Evolutionary conservation across 64 coral and sea anemone genomes (phyloP).

Genomic region (Montipora foliosa): DNA sequence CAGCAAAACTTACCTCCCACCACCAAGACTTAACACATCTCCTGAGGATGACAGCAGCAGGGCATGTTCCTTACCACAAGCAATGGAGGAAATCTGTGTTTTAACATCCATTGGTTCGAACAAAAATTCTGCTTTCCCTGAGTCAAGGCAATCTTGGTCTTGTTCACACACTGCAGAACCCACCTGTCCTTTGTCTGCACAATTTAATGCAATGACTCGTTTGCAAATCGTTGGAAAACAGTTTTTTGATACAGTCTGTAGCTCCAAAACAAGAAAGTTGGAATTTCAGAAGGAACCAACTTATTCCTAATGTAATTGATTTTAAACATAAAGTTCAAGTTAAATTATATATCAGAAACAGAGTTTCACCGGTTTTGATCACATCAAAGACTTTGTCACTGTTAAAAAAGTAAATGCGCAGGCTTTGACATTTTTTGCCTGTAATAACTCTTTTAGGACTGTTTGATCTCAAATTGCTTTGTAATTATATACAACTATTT

Average conservation of each 20-base stretch:
- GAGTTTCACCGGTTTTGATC: no score
- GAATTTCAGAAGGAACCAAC: no score
- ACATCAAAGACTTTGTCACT: no score
- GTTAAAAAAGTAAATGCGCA: no score
- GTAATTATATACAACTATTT: no score
- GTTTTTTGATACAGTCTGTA: no score
- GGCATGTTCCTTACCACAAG: conserved; percentile 92
- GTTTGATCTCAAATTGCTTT: no score
- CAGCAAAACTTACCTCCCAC: conserved; percentile 72
- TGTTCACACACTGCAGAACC: neutral
- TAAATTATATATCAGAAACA: no score
- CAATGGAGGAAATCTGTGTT: conserved; percentile 44
- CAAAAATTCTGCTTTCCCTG: neutral
- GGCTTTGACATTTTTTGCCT: no score
- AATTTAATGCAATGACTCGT: neutral
- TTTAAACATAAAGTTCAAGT: no score
- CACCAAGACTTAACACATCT: conserved; percentile 77
- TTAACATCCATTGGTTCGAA: conserved; percentile 38
- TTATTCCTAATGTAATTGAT: no score
- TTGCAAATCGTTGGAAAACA: neutral
- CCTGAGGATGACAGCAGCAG: conserved; percentile 69
- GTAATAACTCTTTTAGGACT: no score
- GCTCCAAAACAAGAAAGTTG: neutral
- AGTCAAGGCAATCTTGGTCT: neutral
- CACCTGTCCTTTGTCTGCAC: neutral